phyloP scores from a whole-genome alignment of 2,113 vertebrate species.

The Microcebus jonahi region DNA sequence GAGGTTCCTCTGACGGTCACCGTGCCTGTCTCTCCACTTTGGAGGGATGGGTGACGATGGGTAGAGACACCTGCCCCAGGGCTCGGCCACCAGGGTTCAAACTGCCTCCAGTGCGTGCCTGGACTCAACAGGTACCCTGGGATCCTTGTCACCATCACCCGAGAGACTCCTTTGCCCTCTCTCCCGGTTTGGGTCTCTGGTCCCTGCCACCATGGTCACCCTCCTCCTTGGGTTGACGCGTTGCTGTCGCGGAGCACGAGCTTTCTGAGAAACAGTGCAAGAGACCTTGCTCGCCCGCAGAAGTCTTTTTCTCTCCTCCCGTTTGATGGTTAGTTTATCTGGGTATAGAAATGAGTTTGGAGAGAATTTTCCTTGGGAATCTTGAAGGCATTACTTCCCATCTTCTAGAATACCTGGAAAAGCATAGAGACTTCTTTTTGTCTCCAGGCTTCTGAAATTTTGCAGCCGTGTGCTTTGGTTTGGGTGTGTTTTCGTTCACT shows the following conservation, averaged over 20 bases:
- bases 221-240: not conserved
- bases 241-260: fast-evolving
- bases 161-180: not conserved
- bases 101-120: not conserved
- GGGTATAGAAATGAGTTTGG: not conserved
- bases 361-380: not conserved
- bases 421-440: not conserved
- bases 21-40: not conserved
- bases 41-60: not conserved
- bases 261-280: not conserved
- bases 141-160: too few species aligned
- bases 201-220: not conserved
- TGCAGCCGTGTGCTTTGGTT: not conserved
- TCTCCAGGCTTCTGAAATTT: not conserved
- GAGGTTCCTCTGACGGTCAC: not conserved
- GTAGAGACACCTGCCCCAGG: not conserved
- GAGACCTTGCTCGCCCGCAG: not conserved
- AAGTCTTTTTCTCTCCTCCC: not conserved
- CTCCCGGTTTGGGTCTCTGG: not conserved
- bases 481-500: not conserved
- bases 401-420: not conserved
- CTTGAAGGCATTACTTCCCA: not conserved
- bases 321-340: not conserved
- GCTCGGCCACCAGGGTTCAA: not conserved
- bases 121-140: not conserved